Base-by-base conservation (phyloP, 2,888 invertebrate genomes). In the Mesorhabditis spiculigera region DNA sequence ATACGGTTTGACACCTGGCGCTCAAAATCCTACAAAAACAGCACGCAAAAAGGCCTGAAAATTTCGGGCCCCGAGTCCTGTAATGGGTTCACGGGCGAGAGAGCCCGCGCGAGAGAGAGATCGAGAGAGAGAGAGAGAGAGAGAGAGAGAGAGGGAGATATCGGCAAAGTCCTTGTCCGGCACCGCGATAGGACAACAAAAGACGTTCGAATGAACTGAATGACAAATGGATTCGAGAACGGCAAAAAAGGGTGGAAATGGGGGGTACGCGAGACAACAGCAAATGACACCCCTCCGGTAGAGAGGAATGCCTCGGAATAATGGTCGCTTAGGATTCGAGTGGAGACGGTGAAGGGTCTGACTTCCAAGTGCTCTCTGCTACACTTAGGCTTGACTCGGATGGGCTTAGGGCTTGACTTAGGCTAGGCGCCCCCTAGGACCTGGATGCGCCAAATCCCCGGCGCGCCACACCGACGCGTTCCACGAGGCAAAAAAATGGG, bases 201-300 rank as follows among this genome's bases (percentile, higher is more conserved):
- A 63, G 50, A 63, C 4, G 44, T 58, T 41, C 44, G 43, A 3
- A 13, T n/a, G 5, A 5, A 28, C 43, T 42, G 13, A 64, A n/a
- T 42, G 10, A n/a, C 50, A 50, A 50, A 45, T 66, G 61, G 43
- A 42, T n/a, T 66, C 58, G 58, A n/a, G n/a, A n/a, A n/a, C n/a
- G n/a, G n/a, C n/a, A 63, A 63, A 63, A 45, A 45, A n/a, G 68
- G 62, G 62, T n/a, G 62, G 68, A 43, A 16, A 16, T 6, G n/a
- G 66, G 42, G n/a, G 4, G 58, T 50, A 45, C 43, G 58, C 5
- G 41, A 41, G 28, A 4, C 28, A n/a, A n/a, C n/a, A n/a, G 1
- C 5, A 41, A 44, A n/a, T 4, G 28, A 8, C 16, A 3, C 10
- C 44, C 13, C 10, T 2, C 8, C 58, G 67, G 45, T n/a, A 66